phyloP scores from a whole-genome alignment of 2,797 vertebrate genomes.

The Gallinago solitaria region DNA sequence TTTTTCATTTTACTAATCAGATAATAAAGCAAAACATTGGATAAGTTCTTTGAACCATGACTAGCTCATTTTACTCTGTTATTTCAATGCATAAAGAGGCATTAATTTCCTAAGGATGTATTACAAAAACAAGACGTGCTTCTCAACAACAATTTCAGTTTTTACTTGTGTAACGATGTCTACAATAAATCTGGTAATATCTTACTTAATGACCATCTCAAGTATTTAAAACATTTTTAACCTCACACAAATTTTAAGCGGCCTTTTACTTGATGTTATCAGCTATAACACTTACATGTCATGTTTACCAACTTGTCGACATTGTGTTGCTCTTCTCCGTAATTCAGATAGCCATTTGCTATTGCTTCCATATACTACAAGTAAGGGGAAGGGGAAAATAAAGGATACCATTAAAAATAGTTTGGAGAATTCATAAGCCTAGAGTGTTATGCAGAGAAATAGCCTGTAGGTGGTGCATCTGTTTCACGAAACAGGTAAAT shows the following conservation, averaged over 20 bases:
- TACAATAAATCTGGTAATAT: background rate
- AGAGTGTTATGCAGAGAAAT: background rate
- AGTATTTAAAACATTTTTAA: background rate
- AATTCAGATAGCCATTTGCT: constrained; percentile 76
- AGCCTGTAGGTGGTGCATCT: constrained; percentile 46
- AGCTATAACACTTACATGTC: constrained; percentile 78
- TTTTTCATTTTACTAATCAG: background rate
- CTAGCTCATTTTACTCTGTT: background rate
- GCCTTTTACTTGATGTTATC: background rate
- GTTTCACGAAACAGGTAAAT: background rate
- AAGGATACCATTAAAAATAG: background rate
- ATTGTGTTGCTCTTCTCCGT: constrained; percentile 78
- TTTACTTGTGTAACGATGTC: background rate
- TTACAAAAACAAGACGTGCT: background rate
- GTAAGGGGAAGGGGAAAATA: background rate
- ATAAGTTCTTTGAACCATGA: background rate
- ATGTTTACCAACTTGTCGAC: constrained; percentile 86
- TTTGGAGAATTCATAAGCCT: background rate
- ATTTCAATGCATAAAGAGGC: background rate
- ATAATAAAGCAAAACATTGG: background rate
- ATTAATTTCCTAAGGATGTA: background rate
- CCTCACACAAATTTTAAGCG: background rate
- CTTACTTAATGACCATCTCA: background rate
- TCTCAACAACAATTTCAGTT: background rate
- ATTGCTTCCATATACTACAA: constrained; percentile 84